Evolutionary conservation across 2,888 invertebrate species (phyloP), one percentile per base, ranked within the genome.

Genomic region (Drosophila vallismaia): DNA sequence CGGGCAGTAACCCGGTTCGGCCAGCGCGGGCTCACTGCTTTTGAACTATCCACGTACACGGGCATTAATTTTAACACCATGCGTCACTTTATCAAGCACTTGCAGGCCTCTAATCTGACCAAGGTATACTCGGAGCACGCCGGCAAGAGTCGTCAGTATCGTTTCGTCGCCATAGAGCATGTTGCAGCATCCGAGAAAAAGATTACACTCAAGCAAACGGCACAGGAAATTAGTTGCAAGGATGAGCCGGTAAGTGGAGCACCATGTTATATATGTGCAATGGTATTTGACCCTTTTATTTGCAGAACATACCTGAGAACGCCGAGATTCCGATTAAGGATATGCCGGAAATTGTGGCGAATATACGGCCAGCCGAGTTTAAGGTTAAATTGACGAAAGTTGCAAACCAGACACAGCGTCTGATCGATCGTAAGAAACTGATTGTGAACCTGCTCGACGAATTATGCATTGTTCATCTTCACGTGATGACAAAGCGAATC

Each of bases 401-500:
- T 4, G 77, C 74, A 1, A 63, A 75, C 9, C 52, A 66, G 28
- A 81, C 87, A 0, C 57, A 66, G 7, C 88, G 89, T 3, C 79
- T 88, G 52, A 42, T 94, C 8, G 91, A 92, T 45, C 92, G 96
- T 55, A 93, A 94, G n/a, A 94, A 94, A 81, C 91, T 94, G 58
- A 94, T 96, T 63, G 91, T 95, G 12, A 92, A 94, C 63, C 91
- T 92, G 7, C 92, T 96, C 0, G 93, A 94, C 60, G 91, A 93
- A 56, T 91, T 93, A 44, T 93, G 93, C 83, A 92, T 95, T 3
- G 92, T 95, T 24, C 93, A 94, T 52, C 93, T 92, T 1, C 79
- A 89, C 2, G 92, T 93, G 58, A 71, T 95, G 19, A 90, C 92
- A 58, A 93, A 92, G 89, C 89, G 92, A 56, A 93, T 95, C 31